Base-by-base conservation (phyloP, 2,888 invertebrate genomes). In the Heliconius ismenius region DNA sequence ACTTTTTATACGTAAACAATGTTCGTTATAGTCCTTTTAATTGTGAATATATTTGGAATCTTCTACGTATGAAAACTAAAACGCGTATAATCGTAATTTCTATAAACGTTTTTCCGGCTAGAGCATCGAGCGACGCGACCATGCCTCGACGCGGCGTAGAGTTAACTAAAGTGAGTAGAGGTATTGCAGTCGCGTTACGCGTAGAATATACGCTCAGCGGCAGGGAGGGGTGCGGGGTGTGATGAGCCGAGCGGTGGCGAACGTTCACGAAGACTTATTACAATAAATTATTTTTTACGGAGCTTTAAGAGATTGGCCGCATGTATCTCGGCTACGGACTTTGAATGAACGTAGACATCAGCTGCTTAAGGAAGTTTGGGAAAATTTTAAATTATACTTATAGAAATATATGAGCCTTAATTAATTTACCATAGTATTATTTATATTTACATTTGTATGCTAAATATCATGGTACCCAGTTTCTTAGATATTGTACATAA, bases 191-290 rank as follows among this genome's bases (percentile, higher is more conserved):
- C 86, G 89, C 88, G 91, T 90, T 86, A 90, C 86, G 89, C 88
- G 91, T 90, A 86, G 90, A 89, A 90, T 93, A 88, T 90, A 90
- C 89, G 87, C 83, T 89, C 84, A 84, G 87, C 84, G 81, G 90
- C 83, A 89, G 89, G 87, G 60, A 43, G 82, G 88, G 88, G 89
- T 82, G 90, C 85, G 89, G 88, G 89, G 86, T 86, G 87, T 86
- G 91, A 90, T 88, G 90, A 89, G 87, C 92, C 94, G 94, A 94
- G 88, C 87, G 87, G 90, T 89, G 91, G 92, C 94, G 94, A 94
- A 89, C 89, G 90, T 89, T 90, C 91, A 91, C 94, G 94, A 93
- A 87, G 90, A 90, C 91, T 92, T 92, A 93, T 92, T 92, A 93
- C 90, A 93, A 92, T 92, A 93, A 92, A 92, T 93, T 91, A 91